These are phyloP conservation scores for Eupsilia transversa DNA, from an alignment of 2,888 invertebrate species.

Conservation along the genomic window DNA sequence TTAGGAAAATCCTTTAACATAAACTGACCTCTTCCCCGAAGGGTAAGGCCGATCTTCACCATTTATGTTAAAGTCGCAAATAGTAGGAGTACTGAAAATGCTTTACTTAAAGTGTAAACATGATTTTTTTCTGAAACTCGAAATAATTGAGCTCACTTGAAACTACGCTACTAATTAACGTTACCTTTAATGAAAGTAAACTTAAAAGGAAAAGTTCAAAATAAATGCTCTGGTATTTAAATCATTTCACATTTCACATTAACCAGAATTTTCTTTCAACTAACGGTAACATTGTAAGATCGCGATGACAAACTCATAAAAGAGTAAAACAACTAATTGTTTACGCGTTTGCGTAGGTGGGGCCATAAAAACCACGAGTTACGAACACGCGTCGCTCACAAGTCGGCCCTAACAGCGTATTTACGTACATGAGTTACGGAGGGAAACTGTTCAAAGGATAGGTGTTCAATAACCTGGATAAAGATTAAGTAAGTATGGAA, in stretches of 20 bases:
- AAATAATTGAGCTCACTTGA: background rate
- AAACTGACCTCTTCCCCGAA: background rate
- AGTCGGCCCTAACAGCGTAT: conserved; percentile 62
- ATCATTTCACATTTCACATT: background rate
- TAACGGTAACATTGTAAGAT: conserved; percentile 41
- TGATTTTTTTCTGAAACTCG: background rate
- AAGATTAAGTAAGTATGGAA: background rate
- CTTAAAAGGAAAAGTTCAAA: background rate
- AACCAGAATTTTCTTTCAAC: background rate
- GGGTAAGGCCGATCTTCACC: background rate
- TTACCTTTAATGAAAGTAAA: background rate
- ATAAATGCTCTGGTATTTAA: too few species aligned
- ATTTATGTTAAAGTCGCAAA: background rate
- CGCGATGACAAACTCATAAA: conserved; percentile 49
- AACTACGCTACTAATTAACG: background rate
- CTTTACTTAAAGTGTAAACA: background rate
- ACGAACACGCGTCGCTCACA: conserved; percentile 63
- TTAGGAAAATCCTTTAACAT: background rate
- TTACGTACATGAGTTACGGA: conserved; percentile 72
- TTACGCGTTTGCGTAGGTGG: conserved; percentile 67
- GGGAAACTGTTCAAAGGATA: conserved; percentile 43
- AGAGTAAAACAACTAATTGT: conserved; percentile 65
- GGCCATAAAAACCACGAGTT: conserved; percentile 71
- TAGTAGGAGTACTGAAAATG: background rate
- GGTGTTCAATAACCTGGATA: conserved; percentile 41